phyloP scores from a whole-genome alignment of 1,140 invertebrate genomes.

The Brachionus rotundiformis region DNA sequence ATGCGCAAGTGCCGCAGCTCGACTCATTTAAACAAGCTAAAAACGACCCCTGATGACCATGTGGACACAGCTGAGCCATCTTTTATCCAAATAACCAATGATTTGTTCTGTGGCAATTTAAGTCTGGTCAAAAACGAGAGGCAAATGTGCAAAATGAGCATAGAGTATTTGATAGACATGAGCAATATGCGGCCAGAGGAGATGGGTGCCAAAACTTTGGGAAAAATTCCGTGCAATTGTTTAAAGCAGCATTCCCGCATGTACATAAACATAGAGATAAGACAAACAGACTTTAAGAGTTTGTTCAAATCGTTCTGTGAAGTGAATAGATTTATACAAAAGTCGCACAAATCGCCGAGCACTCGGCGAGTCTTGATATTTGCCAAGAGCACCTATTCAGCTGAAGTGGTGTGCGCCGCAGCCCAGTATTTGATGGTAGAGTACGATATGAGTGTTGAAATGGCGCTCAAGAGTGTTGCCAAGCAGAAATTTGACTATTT shows the following conservation, averaged over 20 bases:
- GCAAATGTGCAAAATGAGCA: slow-evolving; percentile 34
- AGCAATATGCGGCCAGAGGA: slow-evolving; percentile 41
- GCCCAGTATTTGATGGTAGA: slow-evolving; percentile 50
- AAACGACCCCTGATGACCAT: not conserved
- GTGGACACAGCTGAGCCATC: not conserved
- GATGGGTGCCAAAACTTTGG: not conserved
- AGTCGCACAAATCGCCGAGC: not conserved
- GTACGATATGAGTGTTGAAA: slow-evolving; percentile 37
- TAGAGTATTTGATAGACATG: slow-evolving; percentile 44
- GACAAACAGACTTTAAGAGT: not conserved
- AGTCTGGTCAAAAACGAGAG: slow-evolving; percentile 23
- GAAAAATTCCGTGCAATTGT: slow-evolving; percentile 46
- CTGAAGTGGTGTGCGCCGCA: not conserved
- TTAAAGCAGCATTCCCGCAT: slow-evolving; percentile 20
- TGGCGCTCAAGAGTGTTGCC: not conserved
- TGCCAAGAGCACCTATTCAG: not conserved
- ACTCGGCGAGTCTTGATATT: not conserved
- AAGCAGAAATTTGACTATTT: not conserved
- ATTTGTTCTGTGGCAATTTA: slow-evolving; percentile 38
- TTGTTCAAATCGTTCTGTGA: slow-evolving; percentile 40
- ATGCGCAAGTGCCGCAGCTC: not conserved
- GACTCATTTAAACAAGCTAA: not conserved
- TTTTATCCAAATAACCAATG: slow-evolving; percentile 19
- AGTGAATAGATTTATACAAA: slow-evolving; percentile 40
- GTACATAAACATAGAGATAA: slow-evolving; percentile 10